Evolutionary conservation across 2,113 vertebrate species (phyloP), one percentile per base, ranked within the genome.

Genomic region (Brachypteracias leptosomus): DNA sequence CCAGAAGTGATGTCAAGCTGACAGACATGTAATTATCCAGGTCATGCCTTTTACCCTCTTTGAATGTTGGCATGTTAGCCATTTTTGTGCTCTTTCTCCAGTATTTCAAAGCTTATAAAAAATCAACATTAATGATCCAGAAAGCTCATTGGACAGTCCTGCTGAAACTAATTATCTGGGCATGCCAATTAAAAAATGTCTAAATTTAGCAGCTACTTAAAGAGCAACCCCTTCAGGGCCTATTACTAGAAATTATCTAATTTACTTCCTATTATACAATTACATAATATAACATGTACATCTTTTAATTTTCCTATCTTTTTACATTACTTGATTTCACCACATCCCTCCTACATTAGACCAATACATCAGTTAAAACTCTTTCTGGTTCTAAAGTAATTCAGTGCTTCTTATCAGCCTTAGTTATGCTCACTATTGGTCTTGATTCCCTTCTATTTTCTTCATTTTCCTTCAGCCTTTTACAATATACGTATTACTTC

Each of bases 11-110:
- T 96, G 94, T 95, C 94, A 93, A 75, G 63, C 52, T 93, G 91
- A 93, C 91, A 95, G 96, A 95, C 94, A 89, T 52, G 38, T 89
- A 95, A 95, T 96, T 96, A 97, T 87, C 83, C 84, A 95, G 95
- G 95, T 96, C 95, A 93, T 92, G 94, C 95, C 93, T 97, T 93
- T 95, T 95, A 95, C 91, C 73, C 76, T 89, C 73, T 95, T 67
- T 93, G 89, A 96, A 89, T 62, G 59, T 51, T 93, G 93, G 86
- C 91, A 90, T 1, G 4, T 95, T 95, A 92, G 79, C 94, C 84
- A 78, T 71, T 93, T 95, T 82, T 90, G 79, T 92, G 51, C 38
- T 87, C 47, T 81, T 90, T 74, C 22, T 86, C 44, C 65, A 89
- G 33, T 63, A 75, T 77, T 93, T 71, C 73, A 95, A 81, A 96